Evolutionary conservation across 2,113 vertebrate species (phyloP).

Genomic region (Calyptommatus sinebrachiatus): DNA sequence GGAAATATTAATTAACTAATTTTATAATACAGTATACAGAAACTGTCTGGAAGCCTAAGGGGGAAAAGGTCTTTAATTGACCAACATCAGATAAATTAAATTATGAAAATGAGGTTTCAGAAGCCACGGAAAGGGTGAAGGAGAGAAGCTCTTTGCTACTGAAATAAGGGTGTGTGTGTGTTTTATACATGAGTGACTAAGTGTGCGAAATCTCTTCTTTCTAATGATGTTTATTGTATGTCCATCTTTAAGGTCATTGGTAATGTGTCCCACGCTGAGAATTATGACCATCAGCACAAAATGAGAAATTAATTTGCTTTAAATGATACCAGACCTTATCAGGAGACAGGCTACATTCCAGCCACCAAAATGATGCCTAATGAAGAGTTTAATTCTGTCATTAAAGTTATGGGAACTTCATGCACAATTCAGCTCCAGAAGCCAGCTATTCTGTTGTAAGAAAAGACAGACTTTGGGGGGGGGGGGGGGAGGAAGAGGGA

Average conservation of each 20-base stretch:
- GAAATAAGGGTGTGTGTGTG: neutral
- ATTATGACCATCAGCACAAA: slow-evolving; percentile 71
- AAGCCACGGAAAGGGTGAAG: slow-evolving; percentile 35
- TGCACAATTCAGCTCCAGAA: neutral
- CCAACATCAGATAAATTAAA: slow-evolving; percentile 49
- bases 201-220: slow-evolving; percentile 36
- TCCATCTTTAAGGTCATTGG: slow-evolving; percentile 69
- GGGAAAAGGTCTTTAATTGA: slow-evolving; percentile 55
- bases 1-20: slow-evolving; percentile 68
- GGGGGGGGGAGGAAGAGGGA: neutral
- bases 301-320: slow-evolving; percentile 79
- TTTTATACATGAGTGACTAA: too few species aligned
- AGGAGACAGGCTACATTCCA: slow-evolving; percentile 53
- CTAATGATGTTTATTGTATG: slow-evolving; percentile 57
- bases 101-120: slow-evolving; percentile 57
- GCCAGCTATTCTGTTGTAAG: neutral
- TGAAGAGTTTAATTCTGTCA: slow-evolving; percentile 57
- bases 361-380: slow-evolving; percentile 62
- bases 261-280: slow-evolving; percentile 66
- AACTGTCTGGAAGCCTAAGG: slow-evolving; percentile 32
- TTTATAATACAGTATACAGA: slow-evolving; percentile 61
- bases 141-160: slow-evolving; percentile 2
- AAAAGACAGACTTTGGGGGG: too few species aligned
- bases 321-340: slow-evolving; percentile 70
- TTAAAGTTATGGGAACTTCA: slow-evolving; percentile 28